Evolutionary conservation across 2,113 vertebrate genomes (phyloP).

Genomic region (Campylomormyrus tamandua): DNA sequence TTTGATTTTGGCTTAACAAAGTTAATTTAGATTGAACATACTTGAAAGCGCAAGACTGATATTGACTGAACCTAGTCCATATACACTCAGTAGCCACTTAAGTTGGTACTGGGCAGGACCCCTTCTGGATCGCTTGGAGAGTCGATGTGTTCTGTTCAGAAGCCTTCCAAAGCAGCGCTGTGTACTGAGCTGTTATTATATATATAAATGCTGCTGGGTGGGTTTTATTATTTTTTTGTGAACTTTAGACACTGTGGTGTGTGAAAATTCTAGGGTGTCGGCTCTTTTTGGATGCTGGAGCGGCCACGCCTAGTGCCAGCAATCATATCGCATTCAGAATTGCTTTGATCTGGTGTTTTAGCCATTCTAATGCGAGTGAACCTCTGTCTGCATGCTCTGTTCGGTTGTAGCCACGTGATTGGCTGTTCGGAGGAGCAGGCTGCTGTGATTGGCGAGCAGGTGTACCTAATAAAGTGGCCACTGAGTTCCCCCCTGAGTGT

Average conservation of each 20-base stretch:
- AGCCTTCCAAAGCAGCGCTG: neutral
- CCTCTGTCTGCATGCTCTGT: neutral
- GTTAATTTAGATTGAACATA: neutral
- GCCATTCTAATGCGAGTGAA: neutral
- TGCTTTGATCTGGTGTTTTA: neutral
- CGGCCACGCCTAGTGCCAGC: neutral
- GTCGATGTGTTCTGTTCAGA: neutral
- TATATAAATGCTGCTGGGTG: neutral
- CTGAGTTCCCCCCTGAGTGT: neutral
- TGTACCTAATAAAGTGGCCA: neutral
- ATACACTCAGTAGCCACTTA: neutral
- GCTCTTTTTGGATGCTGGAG: neutral
- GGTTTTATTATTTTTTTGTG: neutral
- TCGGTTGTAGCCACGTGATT: neutral
- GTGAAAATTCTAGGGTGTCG: neutral
- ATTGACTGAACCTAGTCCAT: neutral
- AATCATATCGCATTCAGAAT: neutral
- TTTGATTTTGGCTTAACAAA: neutral
- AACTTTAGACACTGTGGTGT: neutral
- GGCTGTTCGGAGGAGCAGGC: neutral
- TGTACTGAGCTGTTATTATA: neutral
- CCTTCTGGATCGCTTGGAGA: neutral
- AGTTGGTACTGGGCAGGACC: neutral
- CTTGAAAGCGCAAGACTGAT: neutral
- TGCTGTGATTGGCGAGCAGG: neutral